Evolutionary conservation across 1,140 invertebrate genomes (phyloP).

Genomic region (Notospermus geniculatus): DNA sequence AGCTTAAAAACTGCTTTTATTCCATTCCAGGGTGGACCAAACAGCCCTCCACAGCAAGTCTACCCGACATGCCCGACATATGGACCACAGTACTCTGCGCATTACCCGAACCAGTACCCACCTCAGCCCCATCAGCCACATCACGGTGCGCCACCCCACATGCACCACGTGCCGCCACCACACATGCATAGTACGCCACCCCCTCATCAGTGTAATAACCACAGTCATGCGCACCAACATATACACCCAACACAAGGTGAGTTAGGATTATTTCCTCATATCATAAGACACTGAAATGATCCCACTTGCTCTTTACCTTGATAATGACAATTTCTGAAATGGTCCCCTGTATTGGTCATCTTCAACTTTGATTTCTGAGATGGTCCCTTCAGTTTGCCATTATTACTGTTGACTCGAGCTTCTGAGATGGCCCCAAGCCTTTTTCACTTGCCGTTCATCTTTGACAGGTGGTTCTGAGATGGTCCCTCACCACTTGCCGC

Average conservation of each 20-base stretch:
- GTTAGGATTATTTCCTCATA: conserved; percentile 17
- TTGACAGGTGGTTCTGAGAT: too few relatives aligned
- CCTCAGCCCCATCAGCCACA: conserved; percentile 36
- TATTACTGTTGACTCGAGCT: too few relatives aligned
- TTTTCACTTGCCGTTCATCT: too few relatives aligned
- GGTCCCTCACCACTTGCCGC: too few relatives aligned
- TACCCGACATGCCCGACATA: conserved; percentile 27
- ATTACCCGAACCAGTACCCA: conserved; percentile 29
- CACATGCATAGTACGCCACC: conserved; percentile 37
- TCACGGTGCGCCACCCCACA: conserved; percentile 33
- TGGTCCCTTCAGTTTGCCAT: too few relatives aligned
- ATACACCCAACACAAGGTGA: conserved; percentile 35
- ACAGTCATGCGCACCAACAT: conserved; percentile 35
- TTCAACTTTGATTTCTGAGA: too few relatives aligned
- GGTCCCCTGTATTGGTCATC: too few relatives aligned
- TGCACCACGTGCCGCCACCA: conserved; percentile 38
- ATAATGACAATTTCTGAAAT: too few relatives aligned
- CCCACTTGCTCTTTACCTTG: too few relatives aligned
- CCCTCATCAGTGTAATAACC: conserved; percentile 38
- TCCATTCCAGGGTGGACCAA: conserved; percentile 47
- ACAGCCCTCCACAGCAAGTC: conserved; percentile 44
- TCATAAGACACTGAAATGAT: too few relatives aligned
- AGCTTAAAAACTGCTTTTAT: conserved; percentile 12
- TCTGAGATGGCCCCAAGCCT: too few relatives aligned
- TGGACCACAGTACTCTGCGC: conserved; percentile 36